A percentile compares a stretch with the other conserved stretches of the same genome.
These are phyloP conservation scores for Agrotis segetum DNA, from an alignment of 2,888 invertebrate genomes.

Conservation along the genomic window DNA sequence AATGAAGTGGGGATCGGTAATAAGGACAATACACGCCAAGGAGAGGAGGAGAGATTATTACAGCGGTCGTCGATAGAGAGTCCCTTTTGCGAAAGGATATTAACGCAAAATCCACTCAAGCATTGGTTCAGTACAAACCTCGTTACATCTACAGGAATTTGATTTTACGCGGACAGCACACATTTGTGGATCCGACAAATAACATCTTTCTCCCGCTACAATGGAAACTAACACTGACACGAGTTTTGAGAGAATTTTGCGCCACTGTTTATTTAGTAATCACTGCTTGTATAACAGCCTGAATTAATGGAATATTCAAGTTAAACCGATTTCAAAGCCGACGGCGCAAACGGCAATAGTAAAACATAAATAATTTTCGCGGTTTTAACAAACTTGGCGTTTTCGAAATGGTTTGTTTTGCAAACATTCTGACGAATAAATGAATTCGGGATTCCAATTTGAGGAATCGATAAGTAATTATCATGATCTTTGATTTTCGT, in stretches of 20 bases:
- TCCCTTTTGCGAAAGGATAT: neutral
- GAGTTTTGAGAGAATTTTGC: slow-evolving; percentile 69
- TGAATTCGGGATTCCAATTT: slow-evolving; percentile 71
- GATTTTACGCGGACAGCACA: neutral
- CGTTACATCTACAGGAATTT: neutral
- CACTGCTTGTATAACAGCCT: slow-evolving; percentile 80
- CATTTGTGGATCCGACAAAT: slow-evolving; percentile 2
- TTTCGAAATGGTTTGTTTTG: slow-evolving; percentile 72
- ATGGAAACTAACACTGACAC: slow-evolving; percentile 51
- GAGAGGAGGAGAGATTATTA: slow-evolving; percentile 9
- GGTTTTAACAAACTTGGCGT: slow-evolving; percentile 69
- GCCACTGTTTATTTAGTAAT: slow-evolving; percentile 81
- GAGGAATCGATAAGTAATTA: slow-evolving; percentile 54
- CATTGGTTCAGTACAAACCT: neutral
- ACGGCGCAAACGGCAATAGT: slow-evolving; percentile 70
- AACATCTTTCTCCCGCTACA: slow-evolving; percentile 23
- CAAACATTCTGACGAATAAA: slow-evolving; percentile 82
- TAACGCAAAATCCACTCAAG: neutral
- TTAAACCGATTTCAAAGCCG: slow-evolving; percentile 78
- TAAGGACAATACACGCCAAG: slow-evolving; percentile 9
- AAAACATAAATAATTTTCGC: slow-evolving; percentile 74
- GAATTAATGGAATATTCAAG: slow-evolving; percentile 87
- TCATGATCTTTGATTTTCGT: slow-evolving; percentile 58
- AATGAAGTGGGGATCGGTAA: neutral
- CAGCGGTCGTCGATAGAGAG: neutral